A percentile compares a stretch with the other conserved stretches of the same genome.
phyloP scores from a whole-genome alignment of 2,797 vertebrate species.

The Strix occidentalis region DNA sequence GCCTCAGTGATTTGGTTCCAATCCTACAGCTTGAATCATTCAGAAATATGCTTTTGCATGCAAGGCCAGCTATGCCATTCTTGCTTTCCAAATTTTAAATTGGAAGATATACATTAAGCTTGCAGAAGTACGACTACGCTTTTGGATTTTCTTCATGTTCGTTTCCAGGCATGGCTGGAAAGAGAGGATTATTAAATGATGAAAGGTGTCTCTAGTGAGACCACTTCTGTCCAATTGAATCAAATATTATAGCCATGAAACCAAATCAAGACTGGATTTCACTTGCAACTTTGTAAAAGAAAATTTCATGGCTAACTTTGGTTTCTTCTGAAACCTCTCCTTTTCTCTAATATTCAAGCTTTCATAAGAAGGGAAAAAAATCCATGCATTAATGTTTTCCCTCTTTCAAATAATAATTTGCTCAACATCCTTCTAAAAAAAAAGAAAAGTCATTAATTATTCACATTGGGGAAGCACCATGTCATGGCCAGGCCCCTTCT shows the following conservation, averaged over 20 bases:
- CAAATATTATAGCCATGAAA: not conserved
- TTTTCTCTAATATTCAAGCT: not conserved
- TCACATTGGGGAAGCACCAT: not conserved
- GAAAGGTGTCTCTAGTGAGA: conserved; percentile 13
- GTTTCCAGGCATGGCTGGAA: not conserved
- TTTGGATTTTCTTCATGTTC: not conserved
- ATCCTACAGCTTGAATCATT: conserved; percentile 47
- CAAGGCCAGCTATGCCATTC: conserved; percentile 35
- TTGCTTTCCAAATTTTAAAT: conserved; percentile 8
- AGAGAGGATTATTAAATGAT: not conserved
- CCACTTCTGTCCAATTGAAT: not conserved
- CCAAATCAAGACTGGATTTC: not conserved
- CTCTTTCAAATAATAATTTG: not conserved
- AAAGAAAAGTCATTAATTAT: not conserved
- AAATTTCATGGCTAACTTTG: not conserved
- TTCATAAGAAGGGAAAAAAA: not conserved
- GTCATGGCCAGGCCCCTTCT: not conserved
- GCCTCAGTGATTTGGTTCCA: conserved; percentile 28
- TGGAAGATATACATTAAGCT: conserved; percentile 17
- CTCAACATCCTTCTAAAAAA: not conserved
- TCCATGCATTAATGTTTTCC: not conserved
- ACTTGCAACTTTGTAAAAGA: not conserved
- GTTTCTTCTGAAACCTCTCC: not conserved
- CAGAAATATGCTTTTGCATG: not conserved
- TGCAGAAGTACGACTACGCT: not conserved